Evolutionary conservation across 1,140 invertebrate species (phyloP).

Genomic region (Sipha flava): DNA sequence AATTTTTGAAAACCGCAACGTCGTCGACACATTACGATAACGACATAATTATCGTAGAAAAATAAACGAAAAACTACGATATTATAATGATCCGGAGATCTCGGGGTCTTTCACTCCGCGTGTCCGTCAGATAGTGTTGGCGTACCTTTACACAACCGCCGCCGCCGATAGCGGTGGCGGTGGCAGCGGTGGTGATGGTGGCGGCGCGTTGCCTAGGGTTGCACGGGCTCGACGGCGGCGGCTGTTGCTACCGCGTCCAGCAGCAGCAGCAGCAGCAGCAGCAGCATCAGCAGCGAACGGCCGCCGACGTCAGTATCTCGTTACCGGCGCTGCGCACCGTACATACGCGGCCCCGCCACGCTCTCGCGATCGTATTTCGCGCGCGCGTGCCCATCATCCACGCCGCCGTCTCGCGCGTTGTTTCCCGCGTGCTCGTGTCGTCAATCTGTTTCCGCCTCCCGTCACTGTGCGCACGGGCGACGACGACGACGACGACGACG

Average conservation of each 20-base stretch:
- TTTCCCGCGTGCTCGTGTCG: no score
- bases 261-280: neutral
- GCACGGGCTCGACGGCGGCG: slow-evolving; percentile 9
- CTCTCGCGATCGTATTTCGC: no score
- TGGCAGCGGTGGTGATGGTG: neutral
- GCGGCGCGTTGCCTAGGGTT: slow-evolving; percentile 28
- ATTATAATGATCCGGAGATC: no score
- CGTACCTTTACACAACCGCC: neutral
- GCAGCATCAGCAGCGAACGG: neutral
- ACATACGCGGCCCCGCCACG: neutral
- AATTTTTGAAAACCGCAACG: no score
- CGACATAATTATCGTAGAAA: neutral
- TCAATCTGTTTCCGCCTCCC: no score
- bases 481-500: no score
- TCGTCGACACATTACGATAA: no score
- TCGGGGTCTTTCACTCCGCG: neutral
- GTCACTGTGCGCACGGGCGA: neutral
- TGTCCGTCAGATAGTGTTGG: slow-evolving; percentile 23
- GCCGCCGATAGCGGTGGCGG: neutral
- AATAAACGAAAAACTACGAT: neutral
- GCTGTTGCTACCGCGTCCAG: neutral
- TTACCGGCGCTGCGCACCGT: slow-evolving; percentile 20
- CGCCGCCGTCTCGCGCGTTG: no score
- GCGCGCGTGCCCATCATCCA: no score
- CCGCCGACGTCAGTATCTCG: slow-evolving; percentile 1